phyloP scores from a whole-genome alignment of 2,797 vertebrate species.

The Molothrus aeneus region DNA sequence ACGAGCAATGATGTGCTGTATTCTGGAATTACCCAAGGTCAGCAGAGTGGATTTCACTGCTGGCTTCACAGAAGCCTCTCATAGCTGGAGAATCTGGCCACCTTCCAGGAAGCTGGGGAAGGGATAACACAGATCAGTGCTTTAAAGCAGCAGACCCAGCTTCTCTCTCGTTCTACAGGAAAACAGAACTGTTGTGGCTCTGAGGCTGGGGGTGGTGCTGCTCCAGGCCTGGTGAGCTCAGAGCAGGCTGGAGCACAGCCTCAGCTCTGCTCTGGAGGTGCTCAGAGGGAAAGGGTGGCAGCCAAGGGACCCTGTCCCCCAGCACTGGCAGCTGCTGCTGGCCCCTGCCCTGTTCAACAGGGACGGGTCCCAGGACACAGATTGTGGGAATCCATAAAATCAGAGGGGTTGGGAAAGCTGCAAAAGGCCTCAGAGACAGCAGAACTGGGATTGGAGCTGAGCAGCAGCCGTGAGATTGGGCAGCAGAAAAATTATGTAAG shows the following conservation, averaged over 20 bases:
- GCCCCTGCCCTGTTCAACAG: background rate
- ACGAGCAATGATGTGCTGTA: fast-evolving
- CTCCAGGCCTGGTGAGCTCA: background rate
- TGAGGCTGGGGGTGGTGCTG: fast-evolving
- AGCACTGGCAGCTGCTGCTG: background rate
- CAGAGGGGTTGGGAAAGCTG: too few relatives aligned
- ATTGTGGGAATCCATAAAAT: too few relatives aligned
- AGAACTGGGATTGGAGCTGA: too few relatives aligned
- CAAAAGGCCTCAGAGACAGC: too few relatives aligned
- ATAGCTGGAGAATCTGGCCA: fast-evolving
- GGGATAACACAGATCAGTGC: background rate
- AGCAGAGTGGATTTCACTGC: background rate
- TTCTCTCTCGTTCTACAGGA: background rate
- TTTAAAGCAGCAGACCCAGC: background rate
- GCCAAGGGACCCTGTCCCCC: background rate
- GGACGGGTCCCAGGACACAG: background rate
- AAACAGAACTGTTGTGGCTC: background rate
- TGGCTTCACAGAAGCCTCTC: background rate
- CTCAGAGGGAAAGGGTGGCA: background rate
- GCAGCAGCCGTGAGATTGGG: too few relatives aligned
- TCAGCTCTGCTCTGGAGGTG: background rate
- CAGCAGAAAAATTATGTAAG: too few relatives aligned
- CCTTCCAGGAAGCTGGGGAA: background rate
- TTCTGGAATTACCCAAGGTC: background rate
- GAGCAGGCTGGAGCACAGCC: background rate